Evolutionary conservation across 2,113 vertebrate species (phyloP), one percentile per base, ranked within the genome.

Genomic region (Catharus bicknelli): DNA sequence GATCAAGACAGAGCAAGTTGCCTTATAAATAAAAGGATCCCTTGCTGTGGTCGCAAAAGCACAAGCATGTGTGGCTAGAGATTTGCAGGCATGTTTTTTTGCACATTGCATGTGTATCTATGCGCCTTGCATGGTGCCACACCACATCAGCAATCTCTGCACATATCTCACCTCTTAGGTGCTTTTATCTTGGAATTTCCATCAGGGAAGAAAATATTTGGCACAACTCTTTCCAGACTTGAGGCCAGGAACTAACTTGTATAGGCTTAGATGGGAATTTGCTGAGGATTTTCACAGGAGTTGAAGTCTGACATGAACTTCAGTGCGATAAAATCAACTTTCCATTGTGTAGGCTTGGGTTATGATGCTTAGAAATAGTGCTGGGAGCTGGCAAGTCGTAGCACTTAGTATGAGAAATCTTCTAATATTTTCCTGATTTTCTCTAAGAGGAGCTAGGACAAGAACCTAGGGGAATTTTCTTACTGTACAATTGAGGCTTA

Each of bases 401-500:
- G 58, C 45, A 50, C 9, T 78, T 47, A 20, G 10, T 40, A 82
- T 30, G 16, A 84, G 74, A 90, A 93, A 84, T 68, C 57, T 95
- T 75, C 63, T 80, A 70, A 83, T 73, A 51, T 66, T 86, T 26
- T 73, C 73, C 30, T 68, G 4, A 34, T 77, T 92, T 79, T 90
- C 66, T 73, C 26, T 58, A 58, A 87, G 43, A 87, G 19, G 66
- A 83, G 22, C 22, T 66, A 82, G 34, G 58, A 86, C 55, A 86
- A 69, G 47, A 90, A 90, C n/a, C 51, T 17, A 42, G 27, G 36
- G 64, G 45, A 83, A 82, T 68, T 72, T 72, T 45, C 57, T 79
- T 84, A 79, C 73, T 85, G 86, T 48, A 92, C 91, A 72, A 63
- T n/a, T 75, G 38, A 87, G 38, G 54, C 29, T 87, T 90, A 51